Evolutionary conservation across 1,140 invertebrate genomes (phyloP), one percentile per base, ranked within the genome.

Genomic region (Caenorhabditis latens): DNA sequence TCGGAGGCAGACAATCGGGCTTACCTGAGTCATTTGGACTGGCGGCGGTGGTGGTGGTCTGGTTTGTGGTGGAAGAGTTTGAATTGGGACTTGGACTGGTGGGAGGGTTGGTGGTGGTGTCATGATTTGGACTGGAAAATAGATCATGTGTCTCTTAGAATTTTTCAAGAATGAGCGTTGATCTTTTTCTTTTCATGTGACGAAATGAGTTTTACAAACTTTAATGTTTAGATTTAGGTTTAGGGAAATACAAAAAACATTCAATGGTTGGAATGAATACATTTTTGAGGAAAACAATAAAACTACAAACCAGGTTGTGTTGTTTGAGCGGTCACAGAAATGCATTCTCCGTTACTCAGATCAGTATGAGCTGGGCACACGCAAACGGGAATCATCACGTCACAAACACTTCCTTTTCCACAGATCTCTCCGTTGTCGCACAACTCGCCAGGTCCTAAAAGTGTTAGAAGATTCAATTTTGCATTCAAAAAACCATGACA

Each of bases 291-390:
- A 83, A 84, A 48, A n/a, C 65, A 16, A 42, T 21, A n/a, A 83
- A 79, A 42, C 7, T 88, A 58, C 57, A 65, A 82, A 88, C 83
- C 42, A 42, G 86, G 84, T 84, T 84, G 71, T 61, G 32, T 50
- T 50, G 71, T 79, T 79, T 58, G 57, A 8, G 42, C 16, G 58
- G 50, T 9, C 19, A 58, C 24, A 58, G 87, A 57, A 40, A 92
- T 79, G 82, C 91, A 92, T 61, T 83, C 79, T 46, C 91, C 92
- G 65, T 92, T 88, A 14, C 75, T 63, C 24, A 92, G 83, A 83
- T 92, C 90, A 43, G 89, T 92, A 48, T 90, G 90, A 42, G 85
- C 58, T 1, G 90, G 89, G 63, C 91, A 92, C n/a, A 92, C 91
- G 84, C 91, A 92, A 46, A 92, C 88, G 14, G 91, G 91, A 43